Evolutionary conservation across 2,888 invertebrate genomes (phyloP), one percentile per base, ranked within the genome.

Genomic region (Lepidochitona cinerea): DNA sequence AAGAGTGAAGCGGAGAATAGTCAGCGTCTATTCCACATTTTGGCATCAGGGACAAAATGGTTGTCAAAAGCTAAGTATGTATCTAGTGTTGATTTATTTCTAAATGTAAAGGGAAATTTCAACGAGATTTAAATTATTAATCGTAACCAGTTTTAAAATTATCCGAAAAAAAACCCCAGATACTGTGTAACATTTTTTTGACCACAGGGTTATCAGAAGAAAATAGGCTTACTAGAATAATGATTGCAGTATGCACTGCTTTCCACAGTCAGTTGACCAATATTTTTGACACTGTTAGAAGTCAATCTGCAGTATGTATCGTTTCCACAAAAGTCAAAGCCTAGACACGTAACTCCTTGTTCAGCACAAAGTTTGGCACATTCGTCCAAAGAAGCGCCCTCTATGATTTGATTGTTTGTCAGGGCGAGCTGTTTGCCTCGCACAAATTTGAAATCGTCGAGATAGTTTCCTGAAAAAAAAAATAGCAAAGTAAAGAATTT

Each of bases 291-390:
- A 23, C 80, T 74, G 3, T 77, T 75, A 0, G 82, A 80, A 18
- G 79, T 84, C 12, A 86, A 79, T 29, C 85, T 70, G 67, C 86
- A 86, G 68, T 82, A 79, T 7, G 83, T 81, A n/a, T 72, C 66
- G 73, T 83, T 83, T 37, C 83, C 83, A 75, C 86, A 86, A 74
- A 84, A 85, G 75, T 81, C 81, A 68, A 86, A 86, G 68, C 82
- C 83, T 29, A 82, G 81, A 73, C 86, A 86, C 37, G 76, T 77
- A 23, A 79, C 75, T 4, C 76, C 67, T 68, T 82, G 80, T 23
- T 85, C 74, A 0, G 83, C 84, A 75, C 86, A 86, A 18, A 82
- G 59, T 69, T 83, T 84, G 9, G 86, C 86, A 74, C 86, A 86
- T 67, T 84, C 81, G 14, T 79, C 76, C 6, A 82, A 76, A 2